These are phyloP conservation scores for Hecatera dysodea DNA, from an alignment of 2,888 invertebrate species.

Conservation along the genomic window DNA sequence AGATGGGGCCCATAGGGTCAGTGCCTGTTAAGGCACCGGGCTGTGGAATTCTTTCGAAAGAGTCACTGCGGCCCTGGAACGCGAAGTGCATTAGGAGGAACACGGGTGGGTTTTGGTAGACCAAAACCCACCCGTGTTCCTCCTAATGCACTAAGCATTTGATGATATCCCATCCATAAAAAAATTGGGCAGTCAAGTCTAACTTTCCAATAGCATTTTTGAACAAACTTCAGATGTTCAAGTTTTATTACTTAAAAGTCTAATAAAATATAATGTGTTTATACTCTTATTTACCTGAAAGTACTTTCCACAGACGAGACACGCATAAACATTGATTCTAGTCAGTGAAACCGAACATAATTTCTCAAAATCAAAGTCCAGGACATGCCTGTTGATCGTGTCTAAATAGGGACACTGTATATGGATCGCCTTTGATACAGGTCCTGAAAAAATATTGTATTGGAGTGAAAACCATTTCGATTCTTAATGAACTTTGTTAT, in stretches of 20 bases:
- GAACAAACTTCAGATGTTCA: neutral
- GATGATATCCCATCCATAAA: too few relatives aligned
- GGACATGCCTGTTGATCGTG: conserved; percentile 98
- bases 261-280: neutral
- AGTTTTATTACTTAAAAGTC: neutral
- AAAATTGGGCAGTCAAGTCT: neutral
- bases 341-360: conserved; percentile 99
- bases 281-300: conserved; percentile 90
- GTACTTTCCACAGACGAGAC: conserved; percentile 99
- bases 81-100: too few relatives aligned
- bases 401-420: conserved; percentile 98
- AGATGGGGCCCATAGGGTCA: too few relatives aligned
- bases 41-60: too few relatives aligned
- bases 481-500: neutral
- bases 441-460: conserved; percentile 73
- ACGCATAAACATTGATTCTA: conserved; percentile 99
- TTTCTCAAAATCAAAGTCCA: conserved; percentile 99
- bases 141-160: too few relatives aligned
- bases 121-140: too few relatives aligned
- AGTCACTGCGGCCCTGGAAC: too few relatives aligned
- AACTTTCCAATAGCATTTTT: too few relatives aligned
- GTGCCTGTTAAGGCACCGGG: too few relatives aligned
- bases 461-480: neutral
- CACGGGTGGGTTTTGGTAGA: too few relatives aligned
- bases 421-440: conserved; percentile 74